Conservation (phyloP, 2,113 vertebrate species). For the Microcebus jonahi region DNA sequence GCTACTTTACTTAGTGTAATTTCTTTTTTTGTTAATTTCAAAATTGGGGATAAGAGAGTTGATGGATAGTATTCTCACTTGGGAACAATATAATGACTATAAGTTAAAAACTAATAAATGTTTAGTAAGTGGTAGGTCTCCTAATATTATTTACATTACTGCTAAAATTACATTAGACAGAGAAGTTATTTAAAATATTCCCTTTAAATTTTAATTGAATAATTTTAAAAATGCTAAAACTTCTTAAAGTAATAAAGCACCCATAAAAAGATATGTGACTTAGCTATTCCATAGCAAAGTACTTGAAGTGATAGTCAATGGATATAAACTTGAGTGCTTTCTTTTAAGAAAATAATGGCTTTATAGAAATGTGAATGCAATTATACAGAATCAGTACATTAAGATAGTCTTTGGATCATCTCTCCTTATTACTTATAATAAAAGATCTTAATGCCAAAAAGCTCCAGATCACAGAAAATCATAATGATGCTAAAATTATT, state of each 20-base stretch:
- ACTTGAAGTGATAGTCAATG: neutral
- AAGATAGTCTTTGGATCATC: neutral
- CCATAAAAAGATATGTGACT: neutral
- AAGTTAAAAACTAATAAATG: neutral
- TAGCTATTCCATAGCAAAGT: neutral
- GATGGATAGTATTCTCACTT: neutral
- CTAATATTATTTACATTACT: neutral
- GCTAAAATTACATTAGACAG: neutral
- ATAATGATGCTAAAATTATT: neutral
- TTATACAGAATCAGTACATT: neutral
- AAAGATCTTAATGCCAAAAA: conserved; percentile 28
- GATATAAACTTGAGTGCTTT: neutral
- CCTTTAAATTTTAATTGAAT: neutral
- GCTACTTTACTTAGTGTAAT: neutral
- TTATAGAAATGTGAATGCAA: neutral
- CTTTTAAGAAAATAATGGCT: neutral
- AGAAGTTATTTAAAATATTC: neutral
- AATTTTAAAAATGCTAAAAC: neutral
- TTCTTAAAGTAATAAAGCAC: neutral
- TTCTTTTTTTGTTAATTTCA: neutral
- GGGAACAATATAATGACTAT: neutral
- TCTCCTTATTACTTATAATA: conserved; percentile 25
- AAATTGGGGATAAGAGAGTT: neutral
- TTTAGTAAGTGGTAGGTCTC: neutral
- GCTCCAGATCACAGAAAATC: neutral